These are phyloP conservation scores for Drosophila eugracilis DNA, from an alignment of 1,140 invertebrate genomes.

Conservation along the genomic window DNA sequence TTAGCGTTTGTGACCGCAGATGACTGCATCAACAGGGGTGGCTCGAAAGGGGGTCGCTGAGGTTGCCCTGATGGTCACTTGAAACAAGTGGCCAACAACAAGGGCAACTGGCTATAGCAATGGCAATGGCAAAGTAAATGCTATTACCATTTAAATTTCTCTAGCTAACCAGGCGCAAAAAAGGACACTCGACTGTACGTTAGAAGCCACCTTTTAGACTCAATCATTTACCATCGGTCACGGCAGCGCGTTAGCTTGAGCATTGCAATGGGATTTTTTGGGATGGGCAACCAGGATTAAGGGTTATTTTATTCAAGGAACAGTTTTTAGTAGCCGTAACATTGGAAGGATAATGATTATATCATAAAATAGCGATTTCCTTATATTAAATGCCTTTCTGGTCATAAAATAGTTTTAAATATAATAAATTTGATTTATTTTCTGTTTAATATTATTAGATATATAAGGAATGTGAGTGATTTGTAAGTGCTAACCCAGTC, in stretches of 20 bases:
- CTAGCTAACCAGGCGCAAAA: slow-evolving; percentile 72
- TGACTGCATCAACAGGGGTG: slow-evolving; percentile 8
- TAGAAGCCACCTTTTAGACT: slow-evolving; percentile 51
- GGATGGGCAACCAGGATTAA: slow-evolving; percentile 8
- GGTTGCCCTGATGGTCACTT: slow-evolving; percentile 60
- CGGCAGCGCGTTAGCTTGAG: not conserved
- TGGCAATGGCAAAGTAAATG: slow-evolving; percentile 61
- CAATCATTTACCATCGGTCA: slow-evolving; percentile 47
- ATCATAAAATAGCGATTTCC: too few relatives aligned
- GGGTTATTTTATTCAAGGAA: slow-evolving; percentile 5
- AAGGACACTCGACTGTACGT: slow-evolving; percentile 60
- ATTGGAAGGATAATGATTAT: too few relatives aligned
- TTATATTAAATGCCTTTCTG: too few relatives aligned
- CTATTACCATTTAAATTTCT: slow-evolving; percentile 75
- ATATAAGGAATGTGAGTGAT: slow-evolving; percentile 35
- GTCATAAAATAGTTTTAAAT: too few relatives aligned
- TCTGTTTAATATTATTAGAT: not conserved
- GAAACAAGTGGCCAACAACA: slow-evolving; percentile 60
- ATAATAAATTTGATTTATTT: not conserved
- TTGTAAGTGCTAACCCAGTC: not conserved
- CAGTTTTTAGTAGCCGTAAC: slow-evolving; percentile 2
- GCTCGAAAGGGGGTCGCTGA: slow-evolving; percentile 1
- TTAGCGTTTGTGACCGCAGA: slow-evolving; percentile 55
- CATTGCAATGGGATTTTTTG: slow-evolving; percentile 5
- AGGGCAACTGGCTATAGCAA: slow-evolving; percentile 22